These are phyloP conservation scores for Dysmachus trigonus DNA, from an alignment of 2,888 invertebrate genomes.

Conservation along the genomic window DNA sequence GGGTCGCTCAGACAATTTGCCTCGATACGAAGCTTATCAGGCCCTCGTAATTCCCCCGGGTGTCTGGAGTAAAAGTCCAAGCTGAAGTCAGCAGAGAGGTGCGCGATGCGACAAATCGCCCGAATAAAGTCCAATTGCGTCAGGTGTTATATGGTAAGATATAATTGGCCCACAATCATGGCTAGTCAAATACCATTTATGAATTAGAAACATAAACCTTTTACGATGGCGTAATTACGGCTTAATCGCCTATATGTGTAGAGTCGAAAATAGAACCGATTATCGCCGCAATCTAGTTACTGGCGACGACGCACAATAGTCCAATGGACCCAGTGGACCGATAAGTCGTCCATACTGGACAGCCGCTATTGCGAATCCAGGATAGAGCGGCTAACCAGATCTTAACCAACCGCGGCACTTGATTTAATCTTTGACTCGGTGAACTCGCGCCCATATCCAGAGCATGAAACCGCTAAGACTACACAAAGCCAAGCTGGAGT, in stretches of 20 bases:
- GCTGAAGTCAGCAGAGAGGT: neutral
- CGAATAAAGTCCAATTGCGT: slow-evolving; percentile 5
- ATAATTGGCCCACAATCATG: neutral
- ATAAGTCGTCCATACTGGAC: neutral
- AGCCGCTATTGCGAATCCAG: neutral
- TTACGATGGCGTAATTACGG: neutral
- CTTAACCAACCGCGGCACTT: slow-evolving; percentile 8
- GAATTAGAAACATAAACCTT: neutral
- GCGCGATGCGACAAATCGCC: neutral
- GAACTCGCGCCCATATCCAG: neutral
- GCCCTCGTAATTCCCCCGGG: neutral
- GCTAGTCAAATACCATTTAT: neutral
- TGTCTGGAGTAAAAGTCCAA: slow-evolving; percentile 11
- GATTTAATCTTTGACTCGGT: slow-evolving; percentile 3
- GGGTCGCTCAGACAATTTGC: neutral
- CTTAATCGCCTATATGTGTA: neutral
- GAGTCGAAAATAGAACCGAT: neutral
- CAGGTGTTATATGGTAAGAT: neutral
- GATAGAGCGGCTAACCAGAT: neutral
- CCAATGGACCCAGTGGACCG: slow-evolving; percentile 1
- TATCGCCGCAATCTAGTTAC: neutral
- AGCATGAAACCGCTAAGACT: slow-evolving; percentile 8
- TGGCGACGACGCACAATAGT: neutral
- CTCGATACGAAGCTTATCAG: neutral
- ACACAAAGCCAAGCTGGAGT: slow-evolving; percentile 11